phyloP scores from a whole-genome alignment of 2,113 vertebrate species.

The Pelmatolapia mariae region DNA sequence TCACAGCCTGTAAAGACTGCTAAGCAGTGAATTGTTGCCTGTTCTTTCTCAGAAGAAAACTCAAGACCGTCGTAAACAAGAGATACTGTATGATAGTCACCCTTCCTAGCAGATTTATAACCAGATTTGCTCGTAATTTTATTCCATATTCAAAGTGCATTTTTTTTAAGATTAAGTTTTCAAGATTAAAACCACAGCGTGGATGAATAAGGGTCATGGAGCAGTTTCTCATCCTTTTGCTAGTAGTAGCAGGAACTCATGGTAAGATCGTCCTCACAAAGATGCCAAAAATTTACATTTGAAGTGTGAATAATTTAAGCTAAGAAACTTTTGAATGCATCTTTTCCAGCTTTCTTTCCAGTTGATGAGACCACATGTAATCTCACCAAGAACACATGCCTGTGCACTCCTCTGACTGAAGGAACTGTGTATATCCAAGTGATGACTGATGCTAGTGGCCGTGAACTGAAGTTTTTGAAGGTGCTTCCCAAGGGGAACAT shows the following conservation, averaged over 20 bases:
- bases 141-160: too few species aligned
- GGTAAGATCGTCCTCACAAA: slow-evolving; percentile 25
- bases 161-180: background rate
- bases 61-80: too few species aligned
- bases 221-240: slow-evolving; percentile 7
- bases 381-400: too few species aligned
- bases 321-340: too few species aligned
- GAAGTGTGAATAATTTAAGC: background rate
- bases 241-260: background rate
- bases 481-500: too few species aligned
- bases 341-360: background rate
- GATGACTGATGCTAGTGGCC: background rate
- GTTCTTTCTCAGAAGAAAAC: too few species aligned
- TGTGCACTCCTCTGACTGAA: background rate
- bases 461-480: background rate
- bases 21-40: too few species aligned
- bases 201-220: background rate
- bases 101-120: too few species aligned
- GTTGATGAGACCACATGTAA: slow-evolving; percentile 3
- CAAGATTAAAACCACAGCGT: background rate
- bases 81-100: too few species aligned
- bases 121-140: too few species aligned
- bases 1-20: too few species aligned
- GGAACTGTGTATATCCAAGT: slow-evolving; percentile 30
- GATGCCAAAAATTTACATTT: background rate